Conservation (phyloP, 2,888 invertebrate species). For the Polyommatus iphigenia region DNA sequence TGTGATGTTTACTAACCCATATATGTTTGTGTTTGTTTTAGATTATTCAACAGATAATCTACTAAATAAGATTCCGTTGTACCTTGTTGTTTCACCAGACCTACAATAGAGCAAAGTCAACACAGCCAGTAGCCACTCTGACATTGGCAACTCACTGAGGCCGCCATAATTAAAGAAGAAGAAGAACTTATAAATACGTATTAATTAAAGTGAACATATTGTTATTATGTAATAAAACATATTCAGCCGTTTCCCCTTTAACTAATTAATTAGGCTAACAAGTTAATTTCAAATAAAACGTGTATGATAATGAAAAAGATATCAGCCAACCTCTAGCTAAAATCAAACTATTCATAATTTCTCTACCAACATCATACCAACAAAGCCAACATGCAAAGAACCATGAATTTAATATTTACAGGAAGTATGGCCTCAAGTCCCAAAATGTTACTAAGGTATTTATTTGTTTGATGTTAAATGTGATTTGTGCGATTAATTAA, state of each 20-base stretch:
- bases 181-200: too few species aligned
- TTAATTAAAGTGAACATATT: neutral
- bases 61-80: too few species aligned
- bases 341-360: neutral
- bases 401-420: neutral
- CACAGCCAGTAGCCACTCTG: too few species aligned
- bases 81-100: too few species aligned
- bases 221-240: neutral
- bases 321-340: neutral
- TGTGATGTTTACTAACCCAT: too few species aligned
- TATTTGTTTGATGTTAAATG: neutral
- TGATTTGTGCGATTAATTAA: neutral
- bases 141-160: too few species aligned
- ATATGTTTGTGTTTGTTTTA: too few species aligned
- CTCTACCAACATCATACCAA: neutral
- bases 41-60: too few species aligned
- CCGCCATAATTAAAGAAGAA: too few species aligned
- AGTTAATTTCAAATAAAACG: neutral
- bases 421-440: neutral
- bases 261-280: neutral
- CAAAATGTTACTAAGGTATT: neutral
- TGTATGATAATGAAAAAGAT: neutral
- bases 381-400: neutral
- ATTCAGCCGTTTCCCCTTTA: neutral
- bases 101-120: too few species aligned